Conservation (phyloP, 2,797 vertebrate genomes). For the Leuciscus waleckii region DNA sequence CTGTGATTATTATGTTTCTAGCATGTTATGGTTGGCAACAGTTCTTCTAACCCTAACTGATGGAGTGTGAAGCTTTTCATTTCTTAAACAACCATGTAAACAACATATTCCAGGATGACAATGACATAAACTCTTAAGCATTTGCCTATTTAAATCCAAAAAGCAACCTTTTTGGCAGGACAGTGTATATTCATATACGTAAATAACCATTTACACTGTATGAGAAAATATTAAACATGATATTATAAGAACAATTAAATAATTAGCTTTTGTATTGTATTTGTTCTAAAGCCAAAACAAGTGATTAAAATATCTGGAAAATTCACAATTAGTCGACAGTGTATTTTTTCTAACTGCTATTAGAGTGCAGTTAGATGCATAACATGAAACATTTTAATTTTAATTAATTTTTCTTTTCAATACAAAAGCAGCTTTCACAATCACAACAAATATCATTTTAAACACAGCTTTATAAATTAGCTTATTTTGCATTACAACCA, state of each 20-base stretch:
- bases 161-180: too few species aligned
- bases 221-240: not conserved
- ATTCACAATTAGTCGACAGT: not conserved
- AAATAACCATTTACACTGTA: not conserved
- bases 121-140: too few species aligned
- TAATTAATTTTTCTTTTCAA: not conserved
- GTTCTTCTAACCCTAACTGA: too few species aligned
- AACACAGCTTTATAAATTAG: not conserved
- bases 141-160: too few species aligned
- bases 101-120: too few species aligned
- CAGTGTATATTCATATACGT: not conserved
- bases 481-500: not conserved
- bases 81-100: too few species aligned
- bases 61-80: too few species aligned
- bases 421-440: not conserved
- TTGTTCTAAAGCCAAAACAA: not conserved
- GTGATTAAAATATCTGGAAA: not conserved
- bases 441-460: not conserved
- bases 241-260: not conserved
- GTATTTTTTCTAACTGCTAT: not conserved
- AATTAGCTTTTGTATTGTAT: not conserved
- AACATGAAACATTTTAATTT: not conserved
- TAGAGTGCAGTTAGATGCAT: not conserved
- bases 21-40: too few species aligned
- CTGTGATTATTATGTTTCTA: too few species aligned